These are phyloP conservation scores for Euzophera pinguis DNA, from an alignment of 2,888 invertebrate genomes.

Conservation along the genomic window DNA sequence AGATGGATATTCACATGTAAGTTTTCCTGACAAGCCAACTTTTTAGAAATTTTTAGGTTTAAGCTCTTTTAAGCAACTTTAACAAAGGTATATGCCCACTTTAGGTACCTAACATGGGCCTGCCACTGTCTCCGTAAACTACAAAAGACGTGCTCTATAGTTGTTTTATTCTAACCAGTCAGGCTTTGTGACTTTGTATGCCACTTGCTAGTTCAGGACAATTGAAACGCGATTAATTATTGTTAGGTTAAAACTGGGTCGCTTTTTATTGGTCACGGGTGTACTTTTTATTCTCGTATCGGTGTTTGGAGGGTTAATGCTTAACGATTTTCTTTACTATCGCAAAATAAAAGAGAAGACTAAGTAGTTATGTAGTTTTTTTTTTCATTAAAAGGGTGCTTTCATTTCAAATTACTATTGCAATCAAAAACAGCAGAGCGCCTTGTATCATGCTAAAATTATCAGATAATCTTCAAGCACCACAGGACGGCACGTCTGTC, in stretches of 20 bases:
- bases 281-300: no score
- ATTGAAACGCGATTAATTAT: conserved; percentile 5
- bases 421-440: neutral
- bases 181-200: neutral
- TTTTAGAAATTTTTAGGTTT: no score
- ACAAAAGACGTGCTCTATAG: neutral
- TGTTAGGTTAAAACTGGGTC: neutral
- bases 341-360: neutral
- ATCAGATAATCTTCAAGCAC: neutral
- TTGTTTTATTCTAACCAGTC: neutral
- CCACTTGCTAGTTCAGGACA: conserved; percentile 1
- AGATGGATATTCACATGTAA: no score
- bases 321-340: no score
- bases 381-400: no score
- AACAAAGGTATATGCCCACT: no score
- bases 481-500: conserved; percentile 1
- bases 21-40: no score
- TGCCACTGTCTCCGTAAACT: no score
- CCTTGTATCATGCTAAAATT: neutral
- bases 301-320: no score
- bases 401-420: neutral
- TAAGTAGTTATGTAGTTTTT: no score
- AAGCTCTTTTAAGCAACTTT: no score
- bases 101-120: no score
- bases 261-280: neutral